Percentiles rank a stretch among this genome's conserved stretches.
phyloP scores from a whole-genome alignment of 2,888 invertebrate genomes.

The Lissonota sp. region DNA sequence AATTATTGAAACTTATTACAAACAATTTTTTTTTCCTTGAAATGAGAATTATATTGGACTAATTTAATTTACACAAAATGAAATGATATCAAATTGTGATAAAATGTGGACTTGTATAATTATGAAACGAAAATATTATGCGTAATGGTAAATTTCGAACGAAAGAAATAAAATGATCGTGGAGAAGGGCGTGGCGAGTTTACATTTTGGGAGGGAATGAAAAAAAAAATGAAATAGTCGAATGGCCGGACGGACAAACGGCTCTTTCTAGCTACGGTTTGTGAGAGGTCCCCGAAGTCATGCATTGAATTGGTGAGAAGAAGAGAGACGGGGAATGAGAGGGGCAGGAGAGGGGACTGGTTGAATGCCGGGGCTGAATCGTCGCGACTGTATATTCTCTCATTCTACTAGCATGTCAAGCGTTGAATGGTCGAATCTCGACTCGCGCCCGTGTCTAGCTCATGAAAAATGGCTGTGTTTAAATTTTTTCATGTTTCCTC shows the following conservation, averaged over 20 bases:
- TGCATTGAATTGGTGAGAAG: constrained; percentile 36
- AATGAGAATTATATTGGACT: too few species aligned
- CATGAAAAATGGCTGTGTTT: constrained; percentile 41
- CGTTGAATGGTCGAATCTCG: constrained; percentile 62
- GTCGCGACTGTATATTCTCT: constrained; percentile 43
- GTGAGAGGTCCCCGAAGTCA: constrained; percentile 36
- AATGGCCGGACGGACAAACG: constrained; percentile 55
- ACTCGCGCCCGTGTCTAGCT: constrained; percentile 25
- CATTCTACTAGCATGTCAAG: constrained; percentile 33
- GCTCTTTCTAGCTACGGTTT: constrained; percentile 59
- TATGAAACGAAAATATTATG: too few species aligned
- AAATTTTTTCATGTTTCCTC: constrained; percentile 22
- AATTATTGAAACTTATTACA: too few species aligned
- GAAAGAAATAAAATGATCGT: constrained; percentile 2
- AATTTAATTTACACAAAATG: too few species aligned
- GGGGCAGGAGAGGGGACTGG: constrained; percentile 20
- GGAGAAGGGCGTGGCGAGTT: constrained; percentile 56
- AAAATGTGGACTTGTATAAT: too few species aligned
- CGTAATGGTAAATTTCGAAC: too few species aligned
- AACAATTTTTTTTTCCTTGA: too few species aligned
- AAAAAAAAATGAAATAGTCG: constrained; percentile 55
- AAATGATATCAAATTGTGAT: too few species aligned
- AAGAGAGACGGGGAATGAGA: constrained; percentile 24
- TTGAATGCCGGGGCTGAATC: constrained; percentile 49
- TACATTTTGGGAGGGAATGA: constrained; percentile 50